Evolutionary conservation across 2,113 vertebrate species (phyloP).

Genomic region (Zosterops lateralis): DNA sequence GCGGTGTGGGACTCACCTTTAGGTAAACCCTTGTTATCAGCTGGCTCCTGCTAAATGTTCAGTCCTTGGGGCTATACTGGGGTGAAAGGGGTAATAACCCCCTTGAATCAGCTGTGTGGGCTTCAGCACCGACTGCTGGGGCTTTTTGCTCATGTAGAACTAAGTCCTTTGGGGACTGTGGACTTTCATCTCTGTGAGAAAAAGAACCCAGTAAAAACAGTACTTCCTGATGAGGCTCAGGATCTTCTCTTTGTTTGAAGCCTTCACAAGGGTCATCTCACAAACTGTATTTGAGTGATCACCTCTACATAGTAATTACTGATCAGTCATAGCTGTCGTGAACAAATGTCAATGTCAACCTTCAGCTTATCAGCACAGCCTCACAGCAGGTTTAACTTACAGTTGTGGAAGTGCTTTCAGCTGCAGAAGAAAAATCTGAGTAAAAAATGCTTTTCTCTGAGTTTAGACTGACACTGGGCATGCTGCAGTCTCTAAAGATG

Average conservation of each 20-base stretch:
- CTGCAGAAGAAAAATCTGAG: neutral
- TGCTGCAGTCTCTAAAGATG: neutral
- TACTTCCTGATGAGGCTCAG: neutral
- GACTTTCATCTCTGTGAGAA: neutral
- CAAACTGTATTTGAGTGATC: neutral
- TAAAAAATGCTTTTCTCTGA: neutral
- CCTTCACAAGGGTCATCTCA: neutral
- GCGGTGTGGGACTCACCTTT: neutral
- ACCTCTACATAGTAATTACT: neutral
- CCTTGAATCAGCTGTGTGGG: neutral
- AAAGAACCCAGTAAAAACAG: neutral
- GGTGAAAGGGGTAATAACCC: fast-evolving
- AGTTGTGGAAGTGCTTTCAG: neutral
- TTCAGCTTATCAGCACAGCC: neutral
- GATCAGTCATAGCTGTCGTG: neutral
- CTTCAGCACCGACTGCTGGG: neutral
- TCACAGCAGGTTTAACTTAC: neutral
- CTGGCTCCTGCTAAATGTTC: neutral
- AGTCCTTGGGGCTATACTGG: neutral
- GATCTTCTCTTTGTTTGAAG: neutral
- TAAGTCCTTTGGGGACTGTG: neutral
- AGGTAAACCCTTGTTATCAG: neutral
- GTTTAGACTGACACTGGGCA: neutral
- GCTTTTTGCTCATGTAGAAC: neutral
- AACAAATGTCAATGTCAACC: neutral